Evolutionary conservation across 1,140 invertebrate species (phyloP).

Genomic region (Tenebrio molitor): DNA sequence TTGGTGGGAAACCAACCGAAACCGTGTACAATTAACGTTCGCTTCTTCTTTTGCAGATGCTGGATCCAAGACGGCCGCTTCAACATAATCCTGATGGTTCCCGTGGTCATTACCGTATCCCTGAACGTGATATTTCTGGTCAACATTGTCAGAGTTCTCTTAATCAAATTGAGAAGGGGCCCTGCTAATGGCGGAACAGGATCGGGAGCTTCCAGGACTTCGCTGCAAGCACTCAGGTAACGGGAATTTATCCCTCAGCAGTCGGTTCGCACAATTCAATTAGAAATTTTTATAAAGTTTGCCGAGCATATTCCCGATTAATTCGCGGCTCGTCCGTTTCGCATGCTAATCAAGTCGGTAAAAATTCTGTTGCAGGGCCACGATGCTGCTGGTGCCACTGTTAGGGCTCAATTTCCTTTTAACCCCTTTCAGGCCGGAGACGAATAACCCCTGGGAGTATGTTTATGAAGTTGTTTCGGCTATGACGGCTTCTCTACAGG

Average conservation of each 20-base stretch:
- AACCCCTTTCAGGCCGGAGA: conserved; percentile 87
- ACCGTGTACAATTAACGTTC: too few species aligned
- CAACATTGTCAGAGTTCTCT: conserved; percentile 94
- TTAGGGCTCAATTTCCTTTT: conserved; percentile 89
- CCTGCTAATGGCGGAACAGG: conserved; percentile 58
- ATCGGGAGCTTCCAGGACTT: conserved; percentile 76
- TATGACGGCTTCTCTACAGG: conserved; percentile 90
- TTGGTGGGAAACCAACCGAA: too few species aligned
- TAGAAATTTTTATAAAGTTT: conserved; percentile 14
- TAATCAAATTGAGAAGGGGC: conserved; percentile 84
- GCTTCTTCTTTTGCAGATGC: conserved; percentile 73
- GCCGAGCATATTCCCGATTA: conserved; percentile 2
- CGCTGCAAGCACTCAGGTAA: conserved; percentile 84
- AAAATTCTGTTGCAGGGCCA: conserved; percentile 75
- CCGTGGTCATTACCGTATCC: conserved; percentile 83
- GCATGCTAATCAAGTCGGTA: conserved; percentile 24
- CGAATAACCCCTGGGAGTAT: conserved; percentile 78
- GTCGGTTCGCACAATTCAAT: conserved; percentile 1
- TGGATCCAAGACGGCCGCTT: conserved; percentile 85
- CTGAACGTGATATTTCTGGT: conserved; percentile 92
- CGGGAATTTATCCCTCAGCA: conserved; percentile 33
- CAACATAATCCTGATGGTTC: conserved; percentile 81
- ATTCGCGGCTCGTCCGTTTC: not conserved
- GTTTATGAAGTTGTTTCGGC: conserved; percentile 89
- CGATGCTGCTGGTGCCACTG: conserved; percentile 87